Conservation (phyloP, 2,888 invertebrate species). For the Nezara viridula region DNA sequence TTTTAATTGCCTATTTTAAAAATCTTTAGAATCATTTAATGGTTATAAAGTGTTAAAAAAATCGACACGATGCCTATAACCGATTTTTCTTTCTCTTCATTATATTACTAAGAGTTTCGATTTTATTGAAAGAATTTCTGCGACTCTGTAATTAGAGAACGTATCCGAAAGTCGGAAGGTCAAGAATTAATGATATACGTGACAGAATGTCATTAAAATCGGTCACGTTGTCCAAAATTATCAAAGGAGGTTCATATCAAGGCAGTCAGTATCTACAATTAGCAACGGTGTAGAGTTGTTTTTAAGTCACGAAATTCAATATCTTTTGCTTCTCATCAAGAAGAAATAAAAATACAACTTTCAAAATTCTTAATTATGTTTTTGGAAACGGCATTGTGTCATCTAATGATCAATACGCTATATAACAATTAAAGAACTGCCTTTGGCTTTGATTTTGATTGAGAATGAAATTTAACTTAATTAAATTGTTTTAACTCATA, state of each 20-base stretch:
- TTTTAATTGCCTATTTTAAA: no score
- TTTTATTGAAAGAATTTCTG: background rate
- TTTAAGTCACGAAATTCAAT: constrained; percentile 5
- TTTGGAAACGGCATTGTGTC: no score
- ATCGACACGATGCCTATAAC: no score
- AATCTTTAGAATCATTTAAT: no score
- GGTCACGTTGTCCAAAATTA: constrained; percentile 18
- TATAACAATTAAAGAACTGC: no score
- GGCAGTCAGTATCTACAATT: background rate
- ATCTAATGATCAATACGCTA: no score
- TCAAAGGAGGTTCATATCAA: background rate
- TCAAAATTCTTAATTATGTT: background rate
- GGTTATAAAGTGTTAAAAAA: no score
- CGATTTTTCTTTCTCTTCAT: no score
- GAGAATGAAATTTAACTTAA: no score
- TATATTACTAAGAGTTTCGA: no score
- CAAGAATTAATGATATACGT: background rate
- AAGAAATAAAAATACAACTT: background rate
- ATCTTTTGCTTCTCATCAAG: background rate
- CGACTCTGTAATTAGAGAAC: background rate
- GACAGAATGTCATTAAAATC: background rate
- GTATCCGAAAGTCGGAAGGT: background rate
- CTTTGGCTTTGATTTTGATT: no score
- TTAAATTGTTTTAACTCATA: no score
- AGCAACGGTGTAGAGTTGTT: background rate